Evolutionary conservation across 2,888 invertebrate species (phyloP).

Genomic region (Acronicta leporina): DNA sequence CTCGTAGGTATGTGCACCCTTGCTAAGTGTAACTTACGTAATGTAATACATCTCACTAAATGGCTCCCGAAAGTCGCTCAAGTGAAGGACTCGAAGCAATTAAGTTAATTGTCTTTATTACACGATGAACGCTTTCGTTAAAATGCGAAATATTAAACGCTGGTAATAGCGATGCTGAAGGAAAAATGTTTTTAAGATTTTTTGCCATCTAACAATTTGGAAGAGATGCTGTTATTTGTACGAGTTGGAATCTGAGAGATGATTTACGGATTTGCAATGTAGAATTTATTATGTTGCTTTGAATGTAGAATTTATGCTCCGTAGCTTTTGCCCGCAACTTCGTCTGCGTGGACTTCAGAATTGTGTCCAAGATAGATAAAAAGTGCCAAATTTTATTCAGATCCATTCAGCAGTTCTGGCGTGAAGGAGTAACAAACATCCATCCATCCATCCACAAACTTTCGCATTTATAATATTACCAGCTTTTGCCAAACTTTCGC

Average conservation of each 20-base stretch:
- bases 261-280: no score
- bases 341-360: no score
- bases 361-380: no score
- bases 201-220: constrained; percentile 1
- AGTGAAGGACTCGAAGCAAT: constrained; percentile 71
- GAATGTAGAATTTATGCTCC: no score
- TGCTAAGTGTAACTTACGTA: constrained; percentile 55
- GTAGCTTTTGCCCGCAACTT: no score
- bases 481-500: no score
- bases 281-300: no score
- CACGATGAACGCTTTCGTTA: constrained; percentile 73
- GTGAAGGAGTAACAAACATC: no score
- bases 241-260: neutral
- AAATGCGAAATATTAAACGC: constrained; percentile 67
- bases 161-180: constrained; percentile 47
- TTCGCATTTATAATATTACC: no score
- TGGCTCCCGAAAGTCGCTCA: constrained; percentile 71
- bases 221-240: neutral
- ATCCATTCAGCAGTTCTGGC: no score
- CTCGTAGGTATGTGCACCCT: constrained; percentile 3
- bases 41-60: constrained; percentile 68
- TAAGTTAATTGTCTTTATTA: constrained; percentile 79
- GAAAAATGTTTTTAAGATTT: constrained; percentile 36
- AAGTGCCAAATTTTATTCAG: no score
- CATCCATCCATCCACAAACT: no score